Evolutionary conservation across 2,888 invertebrate species (phyloP).

Genomic region (Drosophila niveifrons): DNA sequence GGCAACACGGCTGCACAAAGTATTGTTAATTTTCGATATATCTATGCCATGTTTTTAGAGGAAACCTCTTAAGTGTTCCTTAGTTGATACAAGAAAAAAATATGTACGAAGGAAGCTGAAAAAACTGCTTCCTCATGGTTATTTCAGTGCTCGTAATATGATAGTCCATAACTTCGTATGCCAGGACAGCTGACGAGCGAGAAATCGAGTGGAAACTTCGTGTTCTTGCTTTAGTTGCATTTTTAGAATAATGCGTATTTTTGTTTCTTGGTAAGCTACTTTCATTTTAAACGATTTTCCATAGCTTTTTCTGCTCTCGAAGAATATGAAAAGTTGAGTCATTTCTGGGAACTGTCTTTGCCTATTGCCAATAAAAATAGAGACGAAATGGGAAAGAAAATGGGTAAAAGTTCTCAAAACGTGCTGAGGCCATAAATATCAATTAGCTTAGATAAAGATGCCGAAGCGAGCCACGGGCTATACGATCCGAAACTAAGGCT

Average conservation of each 20-base stretch:
- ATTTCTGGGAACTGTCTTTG: constrained; percentile 12
- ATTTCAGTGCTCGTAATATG: constrained; percentile 69
- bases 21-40: constrained; percentile 71
- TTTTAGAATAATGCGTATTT: background rate
- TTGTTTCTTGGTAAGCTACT: background rate
- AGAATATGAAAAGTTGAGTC: constrained; percentile 16
- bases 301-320: background rate
- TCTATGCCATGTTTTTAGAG: constrained; percentile 39
- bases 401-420: constrained; percentile 53
- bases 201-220: background rate
- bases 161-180: constrained; percentile 56
- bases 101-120: constrained; percentile 10
- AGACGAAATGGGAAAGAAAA: constrained; percentile 6
- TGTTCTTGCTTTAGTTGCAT: constrained; percentile 1
- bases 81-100: constrained; percentile 5
- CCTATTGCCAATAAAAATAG: constrained; percentile 30
- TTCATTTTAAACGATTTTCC: background rate
- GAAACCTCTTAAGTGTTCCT: constrained; percentile 63
- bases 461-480: constrained; percentile 43
- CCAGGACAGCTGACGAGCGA: constrained; percentile 54
- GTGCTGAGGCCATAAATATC: constrained; percentile 73
- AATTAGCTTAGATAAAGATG: constrained; percentile 69
- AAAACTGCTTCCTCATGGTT: constrained; percentile 74
- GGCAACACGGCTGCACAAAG: constrained; percentile 39
- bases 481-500: constrained; percentile 55